Conservation (phyloP, 2,888 invertebrate genomes). For the Tenodera sinensis region DNA sequence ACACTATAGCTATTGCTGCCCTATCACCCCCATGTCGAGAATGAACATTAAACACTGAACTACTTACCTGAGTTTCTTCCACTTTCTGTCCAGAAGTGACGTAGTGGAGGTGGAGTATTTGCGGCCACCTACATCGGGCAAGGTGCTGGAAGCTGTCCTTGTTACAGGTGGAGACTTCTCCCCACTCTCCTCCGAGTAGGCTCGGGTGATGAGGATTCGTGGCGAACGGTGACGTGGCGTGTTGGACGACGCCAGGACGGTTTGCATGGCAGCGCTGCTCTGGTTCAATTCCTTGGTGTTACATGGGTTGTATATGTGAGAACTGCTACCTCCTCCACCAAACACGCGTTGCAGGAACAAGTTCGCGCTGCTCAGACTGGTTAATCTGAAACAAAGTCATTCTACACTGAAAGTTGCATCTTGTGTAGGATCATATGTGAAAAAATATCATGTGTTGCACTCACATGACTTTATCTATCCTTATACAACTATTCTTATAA, state of each 20-base stretch:
- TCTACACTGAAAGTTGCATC: no score
- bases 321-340: slow-evolving; percentile 50
- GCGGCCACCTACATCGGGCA: slow-evolving; percentile 39
- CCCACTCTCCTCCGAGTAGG: slow-evolving; percentile 70
- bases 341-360: slow-evolving; percentile 59
- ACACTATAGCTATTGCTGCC: no score
- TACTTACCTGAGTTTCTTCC: slow-evolving; percentile 40
- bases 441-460: no score
- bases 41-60: no score
- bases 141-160: slow-evolving; percentile 39
- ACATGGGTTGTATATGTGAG: slow-evolving; percentile 34
- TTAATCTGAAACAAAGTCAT: slow-evolving; percentile 57
- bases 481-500: no score
- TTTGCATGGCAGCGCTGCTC: slow-evolving; percentile 32
- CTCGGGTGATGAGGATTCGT: slow-evolving; percentile 67
- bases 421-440: no score
- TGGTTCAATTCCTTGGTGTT: slow-evolving; percentile 31
- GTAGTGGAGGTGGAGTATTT: slow-evolving; percentile 45
- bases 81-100: slow-evolving; percentile 45
- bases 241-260: slow-evolving; percentile 40
- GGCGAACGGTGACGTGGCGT: slow-evolving; percentile 54
- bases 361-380: slow-evolving; percentile 55
- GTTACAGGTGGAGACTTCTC: slow-evolving; percentile 48
- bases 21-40: no score
- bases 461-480: no score